phyloP scores from a whole-genome alignment of 2,113 vertebrate genomes.

The Thamnophis sirtalis region DNA sequence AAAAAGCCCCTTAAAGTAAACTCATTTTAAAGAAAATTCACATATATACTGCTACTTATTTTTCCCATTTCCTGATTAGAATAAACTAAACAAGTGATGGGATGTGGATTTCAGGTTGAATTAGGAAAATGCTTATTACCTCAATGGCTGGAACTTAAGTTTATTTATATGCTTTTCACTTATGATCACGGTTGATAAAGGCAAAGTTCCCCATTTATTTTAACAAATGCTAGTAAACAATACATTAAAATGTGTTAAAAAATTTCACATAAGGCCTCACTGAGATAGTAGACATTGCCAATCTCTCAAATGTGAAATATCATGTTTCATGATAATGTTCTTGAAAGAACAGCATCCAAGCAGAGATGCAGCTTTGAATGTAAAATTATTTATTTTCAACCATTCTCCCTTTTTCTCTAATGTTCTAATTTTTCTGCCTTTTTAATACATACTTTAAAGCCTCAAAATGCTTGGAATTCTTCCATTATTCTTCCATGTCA shows the following conservation, averaged over 20 bases:
- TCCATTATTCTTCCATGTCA: no score
- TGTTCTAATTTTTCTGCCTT: background rate
- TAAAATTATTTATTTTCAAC: background rate
- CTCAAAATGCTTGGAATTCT: background rate
- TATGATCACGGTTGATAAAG: background rate
- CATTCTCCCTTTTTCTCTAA: background rate
- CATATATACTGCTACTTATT: fast-evolving
- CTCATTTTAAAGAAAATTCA: background rate
- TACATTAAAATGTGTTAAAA: background rate
- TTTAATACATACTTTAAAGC: background rate
- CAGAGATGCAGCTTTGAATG: background rate
- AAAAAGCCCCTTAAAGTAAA: background rate
- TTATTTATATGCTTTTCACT: background rate
- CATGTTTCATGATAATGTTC: background rate
- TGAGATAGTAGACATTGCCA: background rate
- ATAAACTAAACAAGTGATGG: background rate
- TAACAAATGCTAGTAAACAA: background rate
- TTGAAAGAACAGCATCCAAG: background rate
- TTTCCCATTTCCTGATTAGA: conserved; percentile 11
- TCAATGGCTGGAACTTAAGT: fast-evolving
- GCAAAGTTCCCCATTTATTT: background rate
- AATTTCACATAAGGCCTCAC: background rate
- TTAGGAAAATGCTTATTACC: background rate
- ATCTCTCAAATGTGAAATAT: background rate
- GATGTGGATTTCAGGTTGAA: conserved; percentile 7